A percentile compares a stretch with the other conserved stretches of the same genome.
Evolutionary conservation across 2,888 invertebrate genomes (phyloP).

Genomic region (Apeira syringaria): DNA sequence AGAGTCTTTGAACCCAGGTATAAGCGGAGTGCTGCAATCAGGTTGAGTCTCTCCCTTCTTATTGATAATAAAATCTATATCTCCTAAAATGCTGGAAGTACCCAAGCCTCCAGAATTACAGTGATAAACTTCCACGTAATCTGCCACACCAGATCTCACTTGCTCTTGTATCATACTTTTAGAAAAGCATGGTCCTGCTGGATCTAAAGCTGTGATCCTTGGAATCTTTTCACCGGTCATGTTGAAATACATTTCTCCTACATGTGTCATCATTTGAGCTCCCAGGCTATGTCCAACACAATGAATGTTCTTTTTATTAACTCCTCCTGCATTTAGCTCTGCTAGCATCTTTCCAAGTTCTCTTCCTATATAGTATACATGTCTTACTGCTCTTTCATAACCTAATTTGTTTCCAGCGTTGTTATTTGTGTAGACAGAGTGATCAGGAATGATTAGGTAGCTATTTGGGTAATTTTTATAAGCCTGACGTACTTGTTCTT

Average conservation of each 20-base stretch:
- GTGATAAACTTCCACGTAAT: constrained; percentile 73
- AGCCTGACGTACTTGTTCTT: constrained; percentile 32
- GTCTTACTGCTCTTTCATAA: constrained; percentile 36
- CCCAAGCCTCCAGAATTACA: constrained; percentile 69
- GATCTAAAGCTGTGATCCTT: constrained; percentile 34
- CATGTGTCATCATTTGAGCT: constrained; percentile 32
- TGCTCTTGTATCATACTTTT: constrained; percentile 39
- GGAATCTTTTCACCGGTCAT: constrained; percentile 25
- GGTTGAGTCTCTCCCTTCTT: constrained; percentile 78
- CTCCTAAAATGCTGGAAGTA: constrained; percentile 58
- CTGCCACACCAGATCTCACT: constrained; percentile 64
- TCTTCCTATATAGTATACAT: constrained; percentile 36
- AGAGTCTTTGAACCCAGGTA: constrained; percentile 53
- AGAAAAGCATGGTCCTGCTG: constrained; percentile 33
- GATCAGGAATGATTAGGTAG: constrained; percentile 38
- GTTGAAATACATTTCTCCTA: constrained; percentile 23
- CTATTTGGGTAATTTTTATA: constrained; percentile 33
- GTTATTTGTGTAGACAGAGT: constrained; percentile 35
- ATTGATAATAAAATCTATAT: constrained; percentile 73
- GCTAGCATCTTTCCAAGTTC: constrained; percentile 32
- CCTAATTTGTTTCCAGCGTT: constrained; percentile 29
- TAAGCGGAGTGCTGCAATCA: constrained; percentile 59
- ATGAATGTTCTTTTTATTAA: constrained; percentile 29
- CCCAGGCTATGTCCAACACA: constrained; percentile 38
- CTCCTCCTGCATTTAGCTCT: constrained; percentile 27